Evolutionary conservation across 2,797 vertebrate genomes (phyloP), one percentile per base, ranked within the genome.

Genomic region (Anableps anableps): DNA sequence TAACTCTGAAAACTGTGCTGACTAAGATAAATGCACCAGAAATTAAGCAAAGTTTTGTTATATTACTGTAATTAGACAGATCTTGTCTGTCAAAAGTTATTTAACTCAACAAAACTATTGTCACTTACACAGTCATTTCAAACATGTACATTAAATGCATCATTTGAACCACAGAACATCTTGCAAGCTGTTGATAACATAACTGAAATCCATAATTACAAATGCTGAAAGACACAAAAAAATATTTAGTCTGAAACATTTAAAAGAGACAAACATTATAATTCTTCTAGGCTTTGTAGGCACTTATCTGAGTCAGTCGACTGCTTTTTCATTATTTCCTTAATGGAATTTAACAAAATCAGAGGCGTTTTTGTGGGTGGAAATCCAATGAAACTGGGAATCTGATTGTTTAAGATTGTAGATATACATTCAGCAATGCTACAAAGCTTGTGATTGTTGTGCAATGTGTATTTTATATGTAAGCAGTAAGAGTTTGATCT

Each of bases 91-190:
- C 71, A 77, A 50, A 50, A 45, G 68, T 19, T 75, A 75, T 36
- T 78, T 78, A 17, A 34, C 11, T 26, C 36, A 14, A 26, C 11
- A 50, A 71, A 38, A 21, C 9, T 2, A 78, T 43, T 53, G 62
- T 74, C 43, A 50, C 77, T 70, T 72, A 68, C 17, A 1, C 78
- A 80, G 34, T 68, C 10, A 47, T 82, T 85, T 83, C 48, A 47
- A 76, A 80, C 85, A 80, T 53, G 64, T 36, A 72, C 14, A 66
- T 68, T 75, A 80, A 83, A 74, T 82, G 50, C 68, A 80, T 85
- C 68, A 73, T 76, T 36, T 5, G 0, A 74, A 76, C 47, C 43
- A 80, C 38, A 73, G 41, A 77, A 34, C 73, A 76, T 51, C 29
- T 21, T 80, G 76, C 75, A 78, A 80, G 86, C 81, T 60, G 41